phyloP scores from a whole-genome alignment of 92 coral and sea anemone species.

The Nematostella vectensis region DNA sequence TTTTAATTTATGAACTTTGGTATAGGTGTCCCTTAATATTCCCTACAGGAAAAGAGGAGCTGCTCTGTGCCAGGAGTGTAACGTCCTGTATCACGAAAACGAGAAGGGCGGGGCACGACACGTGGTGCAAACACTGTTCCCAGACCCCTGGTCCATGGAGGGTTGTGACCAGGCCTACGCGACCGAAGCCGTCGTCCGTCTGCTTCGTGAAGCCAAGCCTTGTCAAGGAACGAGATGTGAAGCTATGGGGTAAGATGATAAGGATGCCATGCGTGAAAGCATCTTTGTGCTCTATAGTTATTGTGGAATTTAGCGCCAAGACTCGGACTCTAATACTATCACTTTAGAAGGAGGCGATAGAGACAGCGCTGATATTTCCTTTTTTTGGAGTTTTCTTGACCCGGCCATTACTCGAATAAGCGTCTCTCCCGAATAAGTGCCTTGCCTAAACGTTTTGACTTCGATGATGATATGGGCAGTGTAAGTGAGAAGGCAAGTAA shows the following conservation, averaged over 20 bases:
- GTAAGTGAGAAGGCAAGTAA: too few relatives aligned
- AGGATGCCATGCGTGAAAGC: too few relatives aligned
- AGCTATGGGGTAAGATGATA: conserved; percentile 80
- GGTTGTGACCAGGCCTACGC: conserved; percentile 88
- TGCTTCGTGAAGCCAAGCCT: conserved; percentile 91
- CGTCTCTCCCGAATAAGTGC: too few relatives aligned
- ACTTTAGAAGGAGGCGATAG: too few relatives aligned
- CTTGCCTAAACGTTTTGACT: too few relatives aligned
- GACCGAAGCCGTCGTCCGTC: conserved; percentile 83
- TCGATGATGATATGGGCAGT: too few relatives aligned
- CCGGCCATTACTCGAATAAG: too few relatives aligned
- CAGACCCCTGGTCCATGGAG: conserved; percentile 85
- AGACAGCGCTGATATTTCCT: too few relatives aligned
- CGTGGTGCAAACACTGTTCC: conserved; percentile 82
- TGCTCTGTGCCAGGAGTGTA: conserved; percentile 75
- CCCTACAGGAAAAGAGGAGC: conserved; percentile 39
- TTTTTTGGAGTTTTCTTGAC: too few relatives aligned
- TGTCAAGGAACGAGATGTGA: conserved; percentile 67
- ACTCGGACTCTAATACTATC: neutral
- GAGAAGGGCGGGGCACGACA: conserved; percentile 57
- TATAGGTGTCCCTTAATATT: too few relatives aligned
- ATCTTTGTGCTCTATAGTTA: too few relatives aligned
- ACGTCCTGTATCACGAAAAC: conserved; percentile 56
- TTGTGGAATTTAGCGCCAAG: neutral
- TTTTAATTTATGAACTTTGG: too few relatives aligned